Evolutionary conservation across 2,888 invertebrate genomes (phyloP), one percentile per base, ranked within the genome.

Genomic region (Calliopum simillimum): DNA sequence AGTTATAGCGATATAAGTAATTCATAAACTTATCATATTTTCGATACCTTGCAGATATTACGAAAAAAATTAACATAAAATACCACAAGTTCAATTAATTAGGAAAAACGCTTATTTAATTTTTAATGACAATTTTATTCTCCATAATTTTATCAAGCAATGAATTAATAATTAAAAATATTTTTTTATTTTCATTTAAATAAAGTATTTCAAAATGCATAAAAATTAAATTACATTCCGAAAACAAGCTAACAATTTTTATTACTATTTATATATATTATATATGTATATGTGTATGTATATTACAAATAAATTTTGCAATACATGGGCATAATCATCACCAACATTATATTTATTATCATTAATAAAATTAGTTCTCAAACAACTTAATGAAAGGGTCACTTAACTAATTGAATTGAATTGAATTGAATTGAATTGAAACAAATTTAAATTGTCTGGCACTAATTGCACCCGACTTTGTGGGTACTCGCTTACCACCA

Each of bases 71-170:
- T 33, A 4, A 33, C 33, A 33, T 33, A 33, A 33, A 33, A 6
- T 4, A 6, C 1, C 1, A 33, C 8, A 33, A 33, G 8, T 33
- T 33, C 5, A 33, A 3, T 8, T n/a, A n/a, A n/a, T 6, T 8
- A 33, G 8, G 5, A 25, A 33, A 33, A 33, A 8, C 5, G 8
- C 1, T 33, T 8, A 33, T 8, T 51, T 53, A 6, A 23, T 66
- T 41, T n/a, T 47, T 5, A 56, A 58, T 47, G 47, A 33, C 25
- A 19, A 44, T 58, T 64, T 66, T 66, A 66, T 66, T 66, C 46
- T 66, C 56, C 66, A 58, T 23, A 47, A 43, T 47, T 25, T 47
- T 21, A 25, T 58, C 19, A 33, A 66, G 46, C 66, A 47, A n/a
- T 66, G 46, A 56, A 66, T 8, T 3, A 56, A 41, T 25, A 64